These are phyloP conservation scores for Acleris emargana DNA, from an alignment of 2,888 invertebrate species.

Conservation along the genomic window DNA sequence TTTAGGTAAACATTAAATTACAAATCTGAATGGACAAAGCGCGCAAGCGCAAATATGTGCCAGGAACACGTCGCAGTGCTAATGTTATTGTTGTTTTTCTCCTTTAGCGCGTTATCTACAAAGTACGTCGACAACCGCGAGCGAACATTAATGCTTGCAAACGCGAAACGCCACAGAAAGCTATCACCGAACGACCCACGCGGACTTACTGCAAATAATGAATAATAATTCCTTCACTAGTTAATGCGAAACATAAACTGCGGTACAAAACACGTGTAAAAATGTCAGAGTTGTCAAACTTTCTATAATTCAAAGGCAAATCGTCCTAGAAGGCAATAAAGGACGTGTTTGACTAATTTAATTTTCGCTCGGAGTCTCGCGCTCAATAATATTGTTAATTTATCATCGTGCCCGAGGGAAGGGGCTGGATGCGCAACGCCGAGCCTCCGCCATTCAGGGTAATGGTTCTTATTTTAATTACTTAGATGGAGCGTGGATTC, in stretches of 20 bases:
- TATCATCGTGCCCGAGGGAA: slow-evolving; percentile 63
- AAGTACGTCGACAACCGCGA: slow-evolving; percentile 60
- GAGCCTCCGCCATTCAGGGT: slow-evolving; percentile 35
- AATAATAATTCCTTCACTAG: slow-evolving; percentile 68
- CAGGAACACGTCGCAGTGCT: slow-evolving; percentile 4
- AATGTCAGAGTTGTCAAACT: slow-evolving; percentile 52
- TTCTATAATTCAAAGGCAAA: slow-evolving; percentile 56
- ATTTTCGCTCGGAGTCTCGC: slow-evolving; percentile 55
- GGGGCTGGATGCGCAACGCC: slow-evolving; percentile 43
- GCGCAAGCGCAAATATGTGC: not conserved
- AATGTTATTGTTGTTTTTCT: slow-evolving; percentile 4
- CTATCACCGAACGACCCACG: slow-evolving; percentile 54
- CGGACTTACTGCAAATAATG: slow-evolving; percentile 65
- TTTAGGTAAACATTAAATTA: no score
- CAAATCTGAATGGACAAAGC: slow-evolving; percentile 7
- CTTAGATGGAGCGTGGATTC: not conserved
- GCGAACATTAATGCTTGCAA: slow-evolving; percentile 68
- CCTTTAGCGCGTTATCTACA: slow-evolving; percentile 38
- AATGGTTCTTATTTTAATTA: slow-evolving; percentile 22
- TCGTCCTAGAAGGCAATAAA: slow-evolving; percentile 45
- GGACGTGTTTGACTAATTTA: slow-evolving; percentile 63
- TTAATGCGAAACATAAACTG: slow-evolving; percentile 58
- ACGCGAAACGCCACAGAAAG: slow-evolving; percentile 66
- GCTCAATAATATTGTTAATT: slow-evolving; percentile 73
- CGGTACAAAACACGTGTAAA: slow-evolving; percentile 50